phyloP scores from a whole-genome alignment of 2,797 vertebrate genomes.

The Tauraco hartlaubi region DNA sequence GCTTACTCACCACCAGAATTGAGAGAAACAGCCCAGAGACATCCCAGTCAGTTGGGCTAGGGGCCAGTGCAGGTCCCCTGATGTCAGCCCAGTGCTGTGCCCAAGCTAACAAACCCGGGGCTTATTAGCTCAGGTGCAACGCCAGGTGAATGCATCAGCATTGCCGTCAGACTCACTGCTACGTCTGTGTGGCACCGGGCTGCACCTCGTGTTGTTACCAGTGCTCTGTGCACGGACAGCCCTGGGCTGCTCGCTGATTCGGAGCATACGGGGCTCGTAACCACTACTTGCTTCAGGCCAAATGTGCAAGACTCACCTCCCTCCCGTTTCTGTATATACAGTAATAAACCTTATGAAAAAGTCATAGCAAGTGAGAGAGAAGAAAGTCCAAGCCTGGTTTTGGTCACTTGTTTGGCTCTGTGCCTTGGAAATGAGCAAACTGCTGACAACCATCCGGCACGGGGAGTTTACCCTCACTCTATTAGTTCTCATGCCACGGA shows the following conservation, averaged over 20 bases:
- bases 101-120: constrained; percentile 22
- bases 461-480: neutral
- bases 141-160: fast-evolving
- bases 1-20: neutral
- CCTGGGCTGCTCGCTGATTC: neutral
- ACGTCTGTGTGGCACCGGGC: neutral
- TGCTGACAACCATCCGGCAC: neutral
- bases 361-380: neutral
- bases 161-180: neutral
- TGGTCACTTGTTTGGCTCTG: neutral
- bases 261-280: neutral
- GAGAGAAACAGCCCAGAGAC: neutral
- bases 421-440: neutral
- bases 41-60: neutral
- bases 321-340: neutral
- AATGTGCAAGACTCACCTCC: neutral
- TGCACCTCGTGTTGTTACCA: neutral
- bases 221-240: neutral
- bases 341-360: neutral
- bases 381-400: neutral
- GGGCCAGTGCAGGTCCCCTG: neutral
- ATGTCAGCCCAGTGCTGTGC: neutral
- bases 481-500: neutral
- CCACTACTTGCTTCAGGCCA: neutral
- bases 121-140: constrained; percentile 6